phyloP scores from a whole-genome alignment of 2,113 vertebrate species.

The Maccullochella peelii region DNA sequence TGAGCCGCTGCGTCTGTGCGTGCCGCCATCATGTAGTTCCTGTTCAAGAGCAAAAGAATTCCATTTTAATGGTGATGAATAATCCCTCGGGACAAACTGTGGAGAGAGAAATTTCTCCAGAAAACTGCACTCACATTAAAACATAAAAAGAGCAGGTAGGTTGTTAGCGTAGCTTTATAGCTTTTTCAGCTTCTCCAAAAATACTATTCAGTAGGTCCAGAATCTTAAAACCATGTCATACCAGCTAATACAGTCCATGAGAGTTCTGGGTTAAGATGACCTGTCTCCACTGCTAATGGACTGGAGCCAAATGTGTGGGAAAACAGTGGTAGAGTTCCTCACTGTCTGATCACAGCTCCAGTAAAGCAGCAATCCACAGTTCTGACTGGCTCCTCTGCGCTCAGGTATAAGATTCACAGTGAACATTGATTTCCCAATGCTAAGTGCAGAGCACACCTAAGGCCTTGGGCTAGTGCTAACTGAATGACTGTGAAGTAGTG shows the following conservation, averaged over 20 bases:
- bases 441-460: conserved; percentile 45
- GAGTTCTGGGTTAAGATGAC: conserved; percentile 32
- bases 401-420: conserved; percentile 51
- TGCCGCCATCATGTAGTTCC: too few species aligned
- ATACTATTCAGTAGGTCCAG: conserved; percentile 17
- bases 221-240: conserved; percentile 36
- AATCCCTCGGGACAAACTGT: conserved; percentile 47
- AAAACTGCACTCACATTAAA: conserved; percentile 28
- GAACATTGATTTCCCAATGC: conserved; percentile 62
- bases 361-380: conserved; percentile 47
- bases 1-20: too few species aligned
- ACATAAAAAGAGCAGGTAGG: conserved; percentile 33
- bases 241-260: conserved; percentile 13
- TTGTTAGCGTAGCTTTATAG: conserved; percentile 26
- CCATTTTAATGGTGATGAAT: conserved; percentile 65
- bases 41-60: conserved; percentile 42
- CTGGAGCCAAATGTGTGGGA: conserved; percentile 37
- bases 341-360: conserved; percentile 49
- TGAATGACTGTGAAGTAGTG: conserved; percentile 29
- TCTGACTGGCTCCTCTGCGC: conserved; percentile 35
- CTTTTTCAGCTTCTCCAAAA: conserved; percentile 7
- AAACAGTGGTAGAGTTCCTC: conserved; percentile 43
- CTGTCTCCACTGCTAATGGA: conserved; percentile 44
- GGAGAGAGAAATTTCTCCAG: conserved; percentile 8
- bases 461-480: conserved; percentile 29